Conservation (phyloP, 2,797 vertebrate species). For the Apogon hyalosoma region DNA sequence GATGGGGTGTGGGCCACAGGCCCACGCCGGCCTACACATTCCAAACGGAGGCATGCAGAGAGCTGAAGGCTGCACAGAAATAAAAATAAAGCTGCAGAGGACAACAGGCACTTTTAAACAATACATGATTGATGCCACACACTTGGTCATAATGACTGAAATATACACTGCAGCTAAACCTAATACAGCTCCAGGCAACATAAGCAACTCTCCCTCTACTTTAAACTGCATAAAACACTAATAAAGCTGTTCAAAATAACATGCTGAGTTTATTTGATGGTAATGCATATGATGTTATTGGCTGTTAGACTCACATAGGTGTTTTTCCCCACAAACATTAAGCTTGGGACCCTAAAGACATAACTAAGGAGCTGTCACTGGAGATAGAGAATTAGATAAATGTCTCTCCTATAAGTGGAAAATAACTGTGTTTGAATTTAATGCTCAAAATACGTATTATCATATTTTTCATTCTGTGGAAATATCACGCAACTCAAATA, state of each 20-base stretch:
- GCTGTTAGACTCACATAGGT: slow-evolving; percentile 53
- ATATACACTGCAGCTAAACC: slow-evolving; percentile 64
- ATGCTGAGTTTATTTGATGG: slow-evolving; percentile 61
- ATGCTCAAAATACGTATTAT: slow-evolving; percentile 56
- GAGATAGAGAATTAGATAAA: slow-evolving; percentile 62
- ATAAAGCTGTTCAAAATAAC: slow-evolving; percentile 55
- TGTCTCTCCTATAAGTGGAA: slow-evolving; percentile 60
- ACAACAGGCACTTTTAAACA: slow-evolving; percentile 74
- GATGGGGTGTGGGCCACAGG: slow-evolving; percentile 81
- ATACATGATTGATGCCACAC: slow-evolving; percentile 69
- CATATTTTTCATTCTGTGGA: slow-evolving; percentile 55
- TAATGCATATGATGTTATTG: slow-evolving; percentile 57
- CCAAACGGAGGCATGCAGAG: slow-evolving; percentile 81
- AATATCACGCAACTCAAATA: slow-evolving; percentile 69
- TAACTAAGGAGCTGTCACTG: slow-evolving; percentile 43
- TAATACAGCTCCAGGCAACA: slow-evolving; percentile 61
- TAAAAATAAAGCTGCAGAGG: slow-evolving; percentile 72
- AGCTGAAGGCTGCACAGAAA: slow-evolving; percentile 71
- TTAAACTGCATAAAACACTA: slow-evolving; percentile 56
- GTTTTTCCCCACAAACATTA: slow-evolving; percentile 49
- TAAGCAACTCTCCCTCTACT: slow-evolving; percentile 45
- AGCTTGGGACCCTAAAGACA: slow-evolving; percentile 59
- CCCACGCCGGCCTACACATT: slow-evolving; percentile 80
- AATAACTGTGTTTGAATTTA: slow-evolving; percentile 62
- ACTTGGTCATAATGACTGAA: slow-evolving; percentile 64